Base-by-base conservation (phyloP, 2,113 vertebrate genomes). In the Perca flavescens region DNA sequence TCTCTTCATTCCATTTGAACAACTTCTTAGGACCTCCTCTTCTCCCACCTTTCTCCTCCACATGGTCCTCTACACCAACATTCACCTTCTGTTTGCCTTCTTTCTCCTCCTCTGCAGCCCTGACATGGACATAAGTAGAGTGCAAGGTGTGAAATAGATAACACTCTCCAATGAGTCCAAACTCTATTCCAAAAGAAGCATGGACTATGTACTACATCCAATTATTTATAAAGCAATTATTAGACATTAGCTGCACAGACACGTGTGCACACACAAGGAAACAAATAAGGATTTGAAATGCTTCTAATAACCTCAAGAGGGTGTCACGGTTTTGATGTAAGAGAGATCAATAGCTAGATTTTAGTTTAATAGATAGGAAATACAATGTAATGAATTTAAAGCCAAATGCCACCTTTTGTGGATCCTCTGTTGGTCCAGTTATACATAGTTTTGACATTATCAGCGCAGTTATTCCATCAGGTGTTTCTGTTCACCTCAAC, bases 1-100 rank as follows among this genome's bases (percentile, higher is more conserved):
- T 97, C 83, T 98, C 97, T 15, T 98, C 96, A 47, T 95, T 99
- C 98, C 98, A 99, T 49, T 95, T 95, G 91, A 99, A 99, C 79
- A 97, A 95, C 93, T 99, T 99, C 64, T 96, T 96, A 0, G 98
- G 98, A 31, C 77, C 77, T 6, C 96, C 96, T 74, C 95, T 95
- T 86, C 95, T 97, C 68, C 95, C 96, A 75, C 92, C 93, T 84
- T 93, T 97, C 43, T 98, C 97, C 65, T 97, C 97, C 60, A 90
- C 77, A 2, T 88, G 85, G 2, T 98, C 97, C 52, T 97, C 96
- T 5, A 96, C 96, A 53, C 94, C 95, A 77, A 91, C 89, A 34
- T 94, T 91, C 36, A 94, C 94, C 61, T 85, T 94, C 83, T 95
- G 95, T 6, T 97, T 96, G 83, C 95, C 96, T 80, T 96, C 96